Evolutionary conservation across 2,113 vertebrate genomes (phyloP), one percentile per base, ranked within the genome.

Genomic region (Pomatostomus ruficeps): DNA sequence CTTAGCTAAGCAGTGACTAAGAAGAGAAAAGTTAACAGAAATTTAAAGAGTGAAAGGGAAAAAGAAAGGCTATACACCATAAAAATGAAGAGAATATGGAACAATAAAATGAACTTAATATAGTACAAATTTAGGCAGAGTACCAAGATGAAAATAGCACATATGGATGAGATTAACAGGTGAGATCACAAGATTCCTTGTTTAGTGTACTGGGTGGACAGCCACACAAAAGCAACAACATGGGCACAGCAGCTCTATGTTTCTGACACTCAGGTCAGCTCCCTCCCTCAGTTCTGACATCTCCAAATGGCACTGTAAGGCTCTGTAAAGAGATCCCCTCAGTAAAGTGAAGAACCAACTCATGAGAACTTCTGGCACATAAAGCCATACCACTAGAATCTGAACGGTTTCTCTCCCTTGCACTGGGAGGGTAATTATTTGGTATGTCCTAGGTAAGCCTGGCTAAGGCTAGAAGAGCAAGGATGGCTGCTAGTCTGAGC

Each of bases 1-100:
- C 51, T 96, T 95, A 85, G 88, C 78, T 93, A 93, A 85, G 88
- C 71, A 94, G 59, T 79, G 48, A 88, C 82, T 96, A 90, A 88
- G 81, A 35, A 85, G 29, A 92, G 67, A 83, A 38, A 88, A 95
- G 73, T 84, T 87, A 89, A 66, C 42, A 74, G 51, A 95, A 89
- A 90, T 80, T 29, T 80, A 40, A 95, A 88, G 54, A 51, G 35
- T 36, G 46, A 79, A 78, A 83, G 3, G 14, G 36, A 79, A 65
- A 91, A 85, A 73, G 11, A 58, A 89, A 91, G 54, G 35, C 63
- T 88, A 74, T 66, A 59, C 9, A 80, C 19, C 35, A 73, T 43
- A 54, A 73, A 91, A 94, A 80, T 19, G 8, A 95, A 84, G 8
- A 28, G 7, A 87, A 70, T 48, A 46, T 43, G 12, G 36, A 88